Evolutionary conservation across 2,113 vertebrate genomes (phyloP).

Genomic region (Gila orcuttii): DNA sequence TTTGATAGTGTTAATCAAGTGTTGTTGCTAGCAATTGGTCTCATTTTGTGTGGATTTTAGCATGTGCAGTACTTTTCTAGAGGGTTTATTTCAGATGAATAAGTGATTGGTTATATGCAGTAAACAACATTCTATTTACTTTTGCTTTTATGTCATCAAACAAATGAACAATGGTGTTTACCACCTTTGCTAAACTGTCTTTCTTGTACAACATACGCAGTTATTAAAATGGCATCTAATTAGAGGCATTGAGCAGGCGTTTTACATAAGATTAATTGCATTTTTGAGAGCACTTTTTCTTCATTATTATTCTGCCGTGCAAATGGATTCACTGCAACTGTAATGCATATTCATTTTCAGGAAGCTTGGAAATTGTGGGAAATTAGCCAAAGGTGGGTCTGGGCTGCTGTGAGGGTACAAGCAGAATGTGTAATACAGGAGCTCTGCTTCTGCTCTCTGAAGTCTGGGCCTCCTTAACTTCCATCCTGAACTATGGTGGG

Average conservation of each 20-base stretch:
- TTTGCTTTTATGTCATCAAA: slow-evolving; percentile 66
- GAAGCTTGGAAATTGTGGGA: slow-evolving; percentile 72
- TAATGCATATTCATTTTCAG: slow-evolving; percentile 77
- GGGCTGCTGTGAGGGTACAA: slow-evolving; percentile 54
- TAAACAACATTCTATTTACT: slow-evolving; percentile 59
- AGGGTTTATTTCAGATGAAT: slow-evolving; percentile 47
- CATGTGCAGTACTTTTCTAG: not conserved
- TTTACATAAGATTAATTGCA: slow-evolving; percentile 77
- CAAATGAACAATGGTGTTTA: slow-evolving; percentile 77
- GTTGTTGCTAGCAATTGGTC: not conserved
- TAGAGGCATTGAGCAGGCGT: slow-evolving; percentile 69
- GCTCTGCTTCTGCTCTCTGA: slow-evolving; percentile 48
- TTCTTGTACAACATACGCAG: slow-evolving; percentile 73
- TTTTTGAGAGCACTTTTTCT: slow-evolving; percentile 73
- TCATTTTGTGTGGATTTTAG: not conserved
- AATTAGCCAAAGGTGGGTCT: slow-evolving; percentile 71
- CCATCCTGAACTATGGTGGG: slow-evolving; percentile 18
- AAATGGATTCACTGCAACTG: slow-evolving; percentile 71
- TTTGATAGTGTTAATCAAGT: not conserved
- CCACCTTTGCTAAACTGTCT: slow-evolving; percentile 63
- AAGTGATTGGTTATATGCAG: slow-evolving; percentile 46
- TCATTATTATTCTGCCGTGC: slow-evolving; percentile 76
- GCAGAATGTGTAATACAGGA: slow-evolving; percentile 61
- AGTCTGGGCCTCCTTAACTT: slow-evolving; percentile 50
- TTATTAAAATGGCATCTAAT: slow-evolving; percentile 79